A percentile compares a stretch with the other conserved stretches of the same genome.
Conservation (phyloP, 2,113 vertebrate species). For the Nibea albiflora region DNA sequence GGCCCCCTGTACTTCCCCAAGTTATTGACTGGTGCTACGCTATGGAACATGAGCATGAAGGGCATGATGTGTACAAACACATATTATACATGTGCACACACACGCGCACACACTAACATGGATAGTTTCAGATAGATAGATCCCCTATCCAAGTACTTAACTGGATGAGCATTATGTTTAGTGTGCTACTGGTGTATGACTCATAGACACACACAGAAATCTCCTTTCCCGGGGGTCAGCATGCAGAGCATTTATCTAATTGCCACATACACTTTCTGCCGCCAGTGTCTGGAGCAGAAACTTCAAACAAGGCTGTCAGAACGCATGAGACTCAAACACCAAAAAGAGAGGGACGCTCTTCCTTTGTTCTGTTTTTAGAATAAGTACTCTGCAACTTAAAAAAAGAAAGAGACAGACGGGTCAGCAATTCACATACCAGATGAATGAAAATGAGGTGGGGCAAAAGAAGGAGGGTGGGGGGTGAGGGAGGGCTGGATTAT, state of each 20-base stretch:
- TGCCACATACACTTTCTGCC: slow-evolving; percentile 73
- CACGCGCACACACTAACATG: slow-evolving; percentile 12
- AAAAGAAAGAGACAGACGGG: slow-evolving; percentile 58
- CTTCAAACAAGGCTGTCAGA: slow-evolving; percentile 80
- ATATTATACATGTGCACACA: slow-evolving; percentile 47
- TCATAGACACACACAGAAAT: slow-evolving; percentile 33
- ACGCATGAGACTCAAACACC: slow-evolving; percentile 68
- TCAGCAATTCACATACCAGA: slow-evolving; percentile 72
- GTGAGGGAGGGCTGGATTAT: slow-evolving; percentile 24
- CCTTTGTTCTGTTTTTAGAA: slow-evolving; percentile 82
- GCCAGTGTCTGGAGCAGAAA: slow-evolving; percentile 70
- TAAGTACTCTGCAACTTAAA: slow-evolving; percentile 54
- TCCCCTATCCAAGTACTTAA: slow-evolving; percentile 39
- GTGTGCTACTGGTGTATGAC: slow-evolving; percentile 56
- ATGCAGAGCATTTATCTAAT: slow-evolving; percentile 77
- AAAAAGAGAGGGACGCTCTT: slow-evolving; percentile 67
- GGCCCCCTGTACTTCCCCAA: not conserved
- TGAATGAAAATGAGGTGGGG: slow-evolving; percentile 67
- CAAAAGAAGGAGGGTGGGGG: not conserved
- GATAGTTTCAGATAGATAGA: slow-evolving; percentile 23
- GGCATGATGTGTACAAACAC: slow-evolving; percentile 50
- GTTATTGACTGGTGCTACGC: slow-evolving; percentile 60
- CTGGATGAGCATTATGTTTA: slow-evolving; percentile 50
- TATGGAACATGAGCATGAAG: slow-evolving; percentile 55
- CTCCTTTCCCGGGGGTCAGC: slow-evolving; percentile 66